Percentiles rank a stretch among this genome's conserved stretches.
phyloP scores from a whole-genome alignment of 1,140 invertebrate species.

The Aricia agestis region DNA sequence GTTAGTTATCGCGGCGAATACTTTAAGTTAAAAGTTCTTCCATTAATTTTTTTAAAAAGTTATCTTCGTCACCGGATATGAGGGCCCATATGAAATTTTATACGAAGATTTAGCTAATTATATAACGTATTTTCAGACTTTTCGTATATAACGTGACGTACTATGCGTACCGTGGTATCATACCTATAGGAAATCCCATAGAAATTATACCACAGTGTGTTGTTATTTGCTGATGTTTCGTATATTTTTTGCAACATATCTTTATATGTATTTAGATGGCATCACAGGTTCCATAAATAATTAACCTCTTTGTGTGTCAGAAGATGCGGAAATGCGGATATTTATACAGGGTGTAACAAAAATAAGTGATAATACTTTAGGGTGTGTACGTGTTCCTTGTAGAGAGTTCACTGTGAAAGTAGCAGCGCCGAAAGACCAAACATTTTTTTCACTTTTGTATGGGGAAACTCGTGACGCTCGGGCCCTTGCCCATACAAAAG shows the following conservation, averaged over 20 bases:
- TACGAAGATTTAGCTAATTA: constrained; percentile 42
- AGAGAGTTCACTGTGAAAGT: too few species aligned
- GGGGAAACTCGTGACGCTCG: too few species aligned
- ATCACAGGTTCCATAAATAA: background rate
- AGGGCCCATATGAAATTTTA: constrained; percentile 44
- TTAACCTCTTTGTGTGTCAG: background rate
- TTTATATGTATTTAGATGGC: background rate
- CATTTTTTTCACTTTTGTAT: too few species aligned
- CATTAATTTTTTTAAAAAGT: constrained; percentile 45
- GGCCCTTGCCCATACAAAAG: too few species aligned
- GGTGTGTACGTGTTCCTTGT: too few species aligned
- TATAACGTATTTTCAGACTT: constrained; percentile 46
- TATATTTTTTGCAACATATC: background rate
- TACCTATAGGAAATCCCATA: background rate
- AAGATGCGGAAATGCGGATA: background rate
- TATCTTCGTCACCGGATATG: constrained; percentile 39
- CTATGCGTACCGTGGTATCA: background rate
- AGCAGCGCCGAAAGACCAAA: too few species aligned
- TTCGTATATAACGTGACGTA: constrained; percentile 39
- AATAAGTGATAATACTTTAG: too few species aligned
- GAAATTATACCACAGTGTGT: background rate
- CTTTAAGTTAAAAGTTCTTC: constrained; percentile 65
- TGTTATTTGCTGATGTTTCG: constrained; percentile 4
- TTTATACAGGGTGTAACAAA: too few species aligned
- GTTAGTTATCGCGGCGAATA: constrained; percentile 48